Base-by-base conservation (phyloP, 2,888 invertebrate genomes). In the Drosophila paucipuncta region DNA sequence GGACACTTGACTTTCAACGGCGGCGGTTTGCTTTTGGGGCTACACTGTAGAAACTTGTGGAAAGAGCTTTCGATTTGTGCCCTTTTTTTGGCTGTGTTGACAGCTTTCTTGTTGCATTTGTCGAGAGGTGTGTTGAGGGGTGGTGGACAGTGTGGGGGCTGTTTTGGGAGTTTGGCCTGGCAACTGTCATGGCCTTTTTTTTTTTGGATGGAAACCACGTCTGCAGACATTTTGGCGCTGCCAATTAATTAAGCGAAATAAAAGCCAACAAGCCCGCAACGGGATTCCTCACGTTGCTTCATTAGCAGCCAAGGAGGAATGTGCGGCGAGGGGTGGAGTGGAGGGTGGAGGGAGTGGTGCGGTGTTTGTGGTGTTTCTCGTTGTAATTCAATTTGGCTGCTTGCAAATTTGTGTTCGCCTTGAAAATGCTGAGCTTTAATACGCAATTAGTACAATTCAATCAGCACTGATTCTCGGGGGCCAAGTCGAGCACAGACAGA, bases 231-330 rank as follows among this genome's bases (percentile, higher is more conserved):
- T 83, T 87, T 73, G 85, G 76, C 85, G 71, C 83, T 85, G 89
- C 85, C 91, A 91, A 91, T 91, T 91, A 91, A 91, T 91, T 91
- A 91, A 91, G 88, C 92, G 83, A 88, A 91, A 91, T 89, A 89
- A 91, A 88, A 80, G 85, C 83, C 80, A 85, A 80, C 85, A 89
- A 79, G 67, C 62, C 72, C 71, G 71, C 74, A 68, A 60, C 65
- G 68, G 80, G 85, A 73, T 53, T 50, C 76, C 25, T 7, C 37
- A 67, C 67, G 63, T 75, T 63, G 62, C 68, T 73, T 89, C 85
- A 79, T 82, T 74, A 81, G 87, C 83, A 78, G 68, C 55, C 16
- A 28, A 30, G 10, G 35, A 25, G 10, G 47, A 33, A 25, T n/a
- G 41, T 5, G n/a, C n/a, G n/a, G 2, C 4, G 10, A 10, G 10